These are phyloP conservation scores for Okapia johnstoni DNA, from an alignment of 2,113 vertebrate species.

Conservation along the genomic window DNA sequence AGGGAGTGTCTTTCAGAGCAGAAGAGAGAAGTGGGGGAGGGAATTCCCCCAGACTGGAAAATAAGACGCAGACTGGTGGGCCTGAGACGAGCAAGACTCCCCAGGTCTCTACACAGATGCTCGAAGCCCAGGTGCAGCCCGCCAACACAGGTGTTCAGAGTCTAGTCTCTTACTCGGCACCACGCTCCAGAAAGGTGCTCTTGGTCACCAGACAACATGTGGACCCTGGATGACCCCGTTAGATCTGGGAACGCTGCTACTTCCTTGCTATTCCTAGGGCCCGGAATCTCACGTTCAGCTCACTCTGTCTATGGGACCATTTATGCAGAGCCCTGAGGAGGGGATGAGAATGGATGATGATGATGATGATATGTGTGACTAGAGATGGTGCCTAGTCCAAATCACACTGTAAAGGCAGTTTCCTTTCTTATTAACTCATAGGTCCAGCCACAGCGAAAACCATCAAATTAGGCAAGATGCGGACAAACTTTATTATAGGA, in stretches of 20 bases:
- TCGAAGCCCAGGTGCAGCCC: background rate
- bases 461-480: background rate
- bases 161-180: background rate
- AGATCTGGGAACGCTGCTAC: background rate
- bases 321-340: background rate
- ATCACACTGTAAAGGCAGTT: background rate
- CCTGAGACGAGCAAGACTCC: background rate
- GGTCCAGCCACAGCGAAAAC: background rate
- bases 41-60: background rate
- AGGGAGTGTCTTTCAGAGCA: conserved; percentile 4
- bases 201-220: background rate
- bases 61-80: background rate
- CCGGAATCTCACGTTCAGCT: background rate
- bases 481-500: background rate
- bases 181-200: background rate
- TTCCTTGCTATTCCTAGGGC: background rate
- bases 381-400: background rate
- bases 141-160: background rate
- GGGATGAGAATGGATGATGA: background rate
- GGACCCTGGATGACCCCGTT: background rate
- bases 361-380: background rate
- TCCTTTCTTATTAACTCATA: background rate
- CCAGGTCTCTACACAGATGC: accelerated
- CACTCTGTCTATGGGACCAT: background rate
- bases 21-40: background rate